phyloP scores from a whole-genome alignment of 1,140 invertebrate species.

The Zaprionus taronus region DNA sequence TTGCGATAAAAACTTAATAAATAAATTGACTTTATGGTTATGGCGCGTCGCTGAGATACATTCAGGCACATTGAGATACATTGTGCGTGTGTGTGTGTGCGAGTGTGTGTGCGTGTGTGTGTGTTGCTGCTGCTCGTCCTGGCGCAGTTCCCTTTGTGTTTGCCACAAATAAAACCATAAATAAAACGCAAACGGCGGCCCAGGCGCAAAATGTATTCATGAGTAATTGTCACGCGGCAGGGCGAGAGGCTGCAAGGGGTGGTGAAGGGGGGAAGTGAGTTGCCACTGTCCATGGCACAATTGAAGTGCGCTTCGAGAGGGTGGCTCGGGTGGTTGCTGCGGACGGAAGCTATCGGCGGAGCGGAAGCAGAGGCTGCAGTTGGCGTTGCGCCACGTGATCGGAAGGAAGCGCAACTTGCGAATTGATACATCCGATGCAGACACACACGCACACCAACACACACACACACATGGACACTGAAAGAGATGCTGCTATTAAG shows the following conservation, averaged over 20 bases:
- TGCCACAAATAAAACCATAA: constrained; percentile 83
- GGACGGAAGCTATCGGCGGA: constrained; percentile 80
- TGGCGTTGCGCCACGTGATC: constrained; percentile 78
- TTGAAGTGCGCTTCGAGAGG: constrained; percentile 29
- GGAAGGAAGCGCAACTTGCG: constrained; percentile 80
- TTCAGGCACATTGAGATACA: constrained; percentile 38
- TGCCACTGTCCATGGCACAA: constrained; percentile 37
- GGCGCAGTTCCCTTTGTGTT: constrained; percentile 66
- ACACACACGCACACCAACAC: constrained; percentile 29
- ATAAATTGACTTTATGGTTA: constrained; percentile 79
- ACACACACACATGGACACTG: neutral
- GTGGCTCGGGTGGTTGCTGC: constrained; percentile 26
- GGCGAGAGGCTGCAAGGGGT: neutral
- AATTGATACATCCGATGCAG: constrained; percentile 81
- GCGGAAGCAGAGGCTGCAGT: constrained; percentile 77
- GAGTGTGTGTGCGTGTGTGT: constrained; percentile 12
- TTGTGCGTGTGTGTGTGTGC: constrained; percentile 2
- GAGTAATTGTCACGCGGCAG: constrained; percentile 79
- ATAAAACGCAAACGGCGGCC: constrained; percentile 79
- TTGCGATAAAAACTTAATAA: constrained; percentile 81
- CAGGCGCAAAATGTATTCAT: constrained; percentile 83
- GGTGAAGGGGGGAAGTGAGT: neutral
- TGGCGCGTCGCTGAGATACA: constrained; percentile 58
- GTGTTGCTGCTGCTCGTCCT: constrained; percentile 18
- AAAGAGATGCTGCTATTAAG: neutral